These are phyloP conservation scores for Hirtodrosophila confusa DNA, from an alignment of 2,888 invertebrate genomes.

Conservation along the genomic window DNA sequence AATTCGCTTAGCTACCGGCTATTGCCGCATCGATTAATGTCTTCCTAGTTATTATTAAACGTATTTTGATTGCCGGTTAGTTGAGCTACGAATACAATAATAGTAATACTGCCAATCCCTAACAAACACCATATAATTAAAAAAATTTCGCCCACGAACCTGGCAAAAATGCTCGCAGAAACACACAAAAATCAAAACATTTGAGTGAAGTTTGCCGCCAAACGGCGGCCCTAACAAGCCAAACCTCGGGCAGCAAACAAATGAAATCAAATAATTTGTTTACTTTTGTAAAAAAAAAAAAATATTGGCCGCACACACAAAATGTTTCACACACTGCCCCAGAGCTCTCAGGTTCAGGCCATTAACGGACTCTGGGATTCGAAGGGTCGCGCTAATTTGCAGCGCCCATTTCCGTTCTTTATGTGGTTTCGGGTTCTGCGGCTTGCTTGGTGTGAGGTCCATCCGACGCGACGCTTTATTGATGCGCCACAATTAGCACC, in stretches of 20 bases:
- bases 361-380: constrained; percentile 16
- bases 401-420: constrained; percentile 78
- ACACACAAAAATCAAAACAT: constrained; percentile 11
- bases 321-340: constrained; percentile 51
- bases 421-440: constrained; percentile 38
- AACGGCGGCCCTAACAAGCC: constrained; percentile 61
- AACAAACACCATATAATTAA: constrained; percentile 59
- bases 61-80: constrained; percentile 60
- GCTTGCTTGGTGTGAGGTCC: constrained; percentile 63
- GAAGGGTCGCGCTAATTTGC: constrained; percentile 70
- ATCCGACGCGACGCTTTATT: constrained; percentile 51
- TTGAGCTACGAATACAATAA: constrained; percentile 11
- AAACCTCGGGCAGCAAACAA: constrained; percentile 55
- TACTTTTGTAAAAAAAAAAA: constrained; percentile 73
- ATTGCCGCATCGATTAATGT: constrained; percentile 18
- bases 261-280: constrained; percentile 77
- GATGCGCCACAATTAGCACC: constrained; percentile 76
- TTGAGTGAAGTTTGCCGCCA: constrained; percentile 71
- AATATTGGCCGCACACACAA: constrained; percentile 54
- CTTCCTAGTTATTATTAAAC: constrained; percentile 44
- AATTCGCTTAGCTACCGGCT: constrained; percentile 20
- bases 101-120: constrained; percentile 6
- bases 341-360: constrained; percentile 4
- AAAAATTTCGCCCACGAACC: constrained; percentile 58
- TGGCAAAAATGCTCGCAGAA: constrained; percentile 24